phyloP scores from a whole-genome alignment of 2,888 invertebrate species.

The Thera britannica region DNA sequence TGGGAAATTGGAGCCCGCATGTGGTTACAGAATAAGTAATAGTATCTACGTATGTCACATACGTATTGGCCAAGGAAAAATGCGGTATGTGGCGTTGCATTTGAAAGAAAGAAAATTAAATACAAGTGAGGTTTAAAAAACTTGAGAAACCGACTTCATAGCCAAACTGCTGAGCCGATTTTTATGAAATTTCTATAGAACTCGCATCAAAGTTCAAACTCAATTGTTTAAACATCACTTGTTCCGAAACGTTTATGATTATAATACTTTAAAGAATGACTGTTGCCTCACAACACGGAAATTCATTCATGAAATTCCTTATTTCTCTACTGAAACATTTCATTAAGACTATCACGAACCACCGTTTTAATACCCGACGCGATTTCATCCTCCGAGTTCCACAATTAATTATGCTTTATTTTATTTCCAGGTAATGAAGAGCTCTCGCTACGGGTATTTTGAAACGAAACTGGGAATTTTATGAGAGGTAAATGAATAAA shows the following conservation, averaged over 20 bases:
- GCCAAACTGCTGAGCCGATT: too few species aligned
- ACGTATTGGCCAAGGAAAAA: too few species aligned
- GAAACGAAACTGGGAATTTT: slow-evolving; percentile 70
- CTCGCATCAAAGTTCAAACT: neutral
- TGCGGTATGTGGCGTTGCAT: too few species aligned
- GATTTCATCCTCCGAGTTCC: slow-evolving; percentile 30
- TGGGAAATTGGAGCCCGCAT: slow-evolving; percentile 60
- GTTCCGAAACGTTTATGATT: too few species aligned
- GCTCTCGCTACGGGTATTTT: slow-evolving; percentile 62
- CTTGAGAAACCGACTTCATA: too few species aligned
- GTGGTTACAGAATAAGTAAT: neutral
- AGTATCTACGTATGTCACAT: too few species aligned
- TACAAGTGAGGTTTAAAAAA: neutral
- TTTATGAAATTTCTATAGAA: slow-evolving; percentile 7
- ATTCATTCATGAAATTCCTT: slow-evolving; percentile 9
- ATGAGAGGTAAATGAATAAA: slow-evolving; percentile 68
- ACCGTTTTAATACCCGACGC: slow-evolving; percentile 15
- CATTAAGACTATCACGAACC: slow-evolving; percentile 30
- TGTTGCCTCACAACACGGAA: neutral
- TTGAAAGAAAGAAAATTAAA: neutral
- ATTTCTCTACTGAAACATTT: slow-evolving; percentile 27
- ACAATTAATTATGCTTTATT: slow-evolving; percentile 31
- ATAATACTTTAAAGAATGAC: too few species aligned
- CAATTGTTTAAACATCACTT: too few species aligned
- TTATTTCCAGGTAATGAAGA: slow-evolving; percentile 72